These are phyloP conservation scores for Acrocephalus kingi DNA, from an alignment of 2,113 vertebrate genomes.

Conservation along the genomic window DNA sequence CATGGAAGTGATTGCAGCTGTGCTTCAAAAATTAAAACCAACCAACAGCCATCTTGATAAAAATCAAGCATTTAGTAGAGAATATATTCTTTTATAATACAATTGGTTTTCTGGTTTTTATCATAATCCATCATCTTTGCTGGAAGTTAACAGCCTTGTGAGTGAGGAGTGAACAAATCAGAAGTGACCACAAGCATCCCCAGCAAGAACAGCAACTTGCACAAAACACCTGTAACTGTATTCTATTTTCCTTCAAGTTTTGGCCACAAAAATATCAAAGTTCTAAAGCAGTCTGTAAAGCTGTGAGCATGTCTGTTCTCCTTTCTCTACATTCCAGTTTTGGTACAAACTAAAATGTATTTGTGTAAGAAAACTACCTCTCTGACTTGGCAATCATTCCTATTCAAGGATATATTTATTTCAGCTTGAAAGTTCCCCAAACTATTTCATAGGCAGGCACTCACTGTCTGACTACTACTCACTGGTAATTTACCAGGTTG, in stretches of 20 bases:
- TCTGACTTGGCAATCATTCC: background rate
- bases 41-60: background rate
- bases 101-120: background rate
- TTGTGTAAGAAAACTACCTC: background rate
- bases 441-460: background rate
- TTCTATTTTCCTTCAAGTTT: background rate
- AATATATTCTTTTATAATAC: background rate
- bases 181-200: background rate
- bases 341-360: background rate
- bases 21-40: constrained; percentile 36
- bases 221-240: background rate
- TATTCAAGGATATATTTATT: background rate
- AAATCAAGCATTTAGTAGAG: background rate
- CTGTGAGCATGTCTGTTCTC: background rate
- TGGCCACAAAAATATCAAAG: background rate
- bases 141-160: background rate
- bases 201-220: background rate
- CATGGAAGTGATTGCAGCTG: background rate
- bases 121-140: background rate
- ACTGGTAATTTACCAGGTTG: background rate
- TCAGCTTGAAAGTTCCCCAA: background rate
- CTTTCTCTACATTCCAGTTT: background rate
- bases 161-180: background rate
- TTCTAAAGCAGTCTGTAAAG: background rate
- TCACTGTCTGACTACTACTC: too few species aligned